Evolutionary conservation across 2,113 vertebrate species (phyloP).

Genomic region (Carassius carassius): DNA sequence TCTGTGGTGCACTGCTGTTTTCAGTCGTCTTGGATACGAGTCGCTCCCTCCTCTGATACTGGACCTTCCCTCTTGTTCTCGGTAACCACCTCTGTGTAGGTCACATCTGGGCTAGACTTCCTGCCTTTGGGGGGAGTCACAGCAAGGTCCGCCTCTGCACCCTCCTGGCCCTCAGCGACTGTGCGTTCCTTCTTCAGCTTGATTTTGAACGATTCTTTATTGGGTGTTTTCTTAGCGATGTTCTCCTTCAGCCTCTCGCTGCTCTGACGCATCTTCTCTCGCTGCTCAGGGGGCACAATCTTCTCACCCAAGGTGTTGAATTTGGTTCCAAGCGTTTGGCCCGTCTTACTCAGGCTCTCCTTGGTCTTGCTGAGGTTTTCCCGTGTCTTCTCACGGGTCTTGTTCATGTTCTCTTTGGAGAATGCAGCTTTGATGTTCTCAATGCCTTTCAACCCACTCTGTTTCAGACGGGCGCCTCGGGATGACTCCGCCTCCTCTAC

Average conservation of each 20-base stretch:
- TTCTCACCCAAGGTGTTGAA: constrained; percentile 89
- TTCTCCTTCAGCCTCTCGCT: constrained; percentile 88
- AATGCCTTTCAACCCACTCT: constrained; percentile 85
- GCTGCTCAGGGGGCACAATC: constrained; percentile 88
- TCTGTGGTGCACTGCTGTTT: constrained; percentile 66
- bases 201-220: constrained; percentile 86
- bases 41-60: constrained; percentile 65
- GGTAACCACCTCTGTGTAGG: constrained; percentile 81
- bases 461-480: constrained; percentile 82
- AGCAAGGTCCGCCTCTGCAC: constrained; percentile 58
- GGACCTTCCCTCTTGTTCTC: constrained; percentile 82
- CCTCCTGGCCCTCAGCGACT: constrained; percentile 83
- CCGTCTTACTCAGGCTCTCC: constrained; percentile 73
- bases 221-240: constrained; percentile 87
- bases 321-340: constrained; percentile 79
- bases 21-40: constrained; percentile 61
- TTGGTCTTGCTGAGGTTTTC: constrained; percentile 93
- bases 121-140: constrained; percentile 68
- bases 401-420: constrained; percentile 92
- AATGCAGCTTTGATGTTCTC: constrained; percentile 94
- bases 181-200: constrained; percentile 84
- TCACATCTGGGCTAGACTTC: constrained; percentile 69
- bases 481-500: constrained; percentile 83
- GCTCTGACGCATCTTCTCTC: constrained; percentile 89
- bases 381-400: constrained; percentile 82